Evolutionary conservation across 2,113 vertebrate species (phyloP).

Genomic region (Balaenoptera acutorostrata): DNA sequence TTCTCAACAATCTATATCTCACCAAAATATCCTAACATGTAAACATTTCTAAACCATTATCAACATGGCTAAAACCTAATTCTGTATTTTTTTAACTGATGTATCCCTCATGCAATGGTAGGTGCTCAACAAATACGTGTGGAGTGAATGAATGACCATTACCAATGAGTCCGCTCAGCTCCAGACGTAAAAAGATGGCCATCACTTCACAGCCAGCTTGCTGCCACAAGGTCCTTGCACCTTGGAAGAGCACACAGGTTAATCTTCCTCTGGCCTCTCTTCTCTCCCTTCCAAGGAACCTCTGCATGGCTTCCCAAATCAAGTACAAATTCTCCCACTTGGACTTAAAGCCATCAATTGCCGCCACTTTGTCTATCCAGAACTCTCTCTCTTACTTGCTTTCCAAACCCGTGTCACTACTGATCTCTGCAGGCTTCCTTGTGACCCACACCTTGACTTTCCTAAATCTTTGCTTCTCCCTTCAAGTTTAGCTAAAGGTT

Average conservation of each 20-base stretch:
- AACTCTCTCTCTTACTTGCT: neutral
- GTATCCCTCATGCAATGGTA: neutral
- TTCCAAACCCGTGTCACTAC: accelerated
- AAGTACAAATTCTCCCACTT: neutral
- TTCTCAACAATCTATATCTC: neutral
- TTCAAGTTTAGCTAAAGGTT: neutral
- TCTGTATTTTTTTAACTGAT: neutral
- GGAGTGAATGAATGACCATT: neutral
- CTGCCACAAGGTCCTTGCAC: neutral
- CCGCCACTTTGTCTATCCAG: neutral
- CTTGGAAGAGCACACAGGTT: neutral
- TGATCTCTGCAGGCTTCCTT: no score
- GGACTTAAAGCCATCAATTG: neutral
- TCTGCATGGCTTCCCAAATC: neutral
- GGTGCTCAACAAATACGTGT: neutral
- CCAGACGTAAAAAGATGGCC: neutral
- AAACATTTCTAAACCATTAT: neutral
- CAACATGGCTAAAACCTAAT: neutral
- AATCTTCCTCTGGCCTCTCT: neutral
- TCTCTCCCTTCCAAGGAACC: neutral
- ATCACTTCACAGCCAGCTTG: neutral
- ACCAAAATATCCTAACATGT: neutral
- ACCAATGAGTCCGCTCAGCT: neutral
- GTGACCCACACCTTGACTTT: neutral
- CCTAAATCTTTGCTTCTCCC: neutral